These are phyloP conservation scores for Halcyon senegalensis DNA, from an alignment of 2,113 vertebrate genomes.

Conservation along the genomic window DNA sequence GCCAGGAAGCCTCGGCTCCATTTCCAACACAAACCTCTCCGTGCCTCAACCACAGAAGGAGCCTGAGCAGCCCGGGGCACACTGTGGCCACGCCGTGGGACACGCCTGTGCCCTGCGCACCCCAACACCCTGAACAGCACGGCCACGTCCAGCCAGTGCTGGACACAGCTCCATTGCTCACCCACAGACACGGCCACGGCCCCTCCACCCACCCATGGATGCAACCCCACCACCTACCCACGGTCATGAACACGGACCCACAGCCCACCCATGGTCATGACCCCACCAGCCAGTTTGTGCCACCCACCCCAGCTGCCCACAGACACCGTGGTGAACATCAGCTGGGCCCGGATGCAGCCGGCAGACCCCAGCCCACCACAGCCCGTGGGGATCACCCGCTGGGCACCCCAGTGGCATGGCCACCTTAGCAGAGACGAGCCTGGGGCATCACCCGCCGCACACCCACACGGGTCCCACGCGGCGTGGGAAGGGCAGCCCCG, in stretches of 20 bases:
- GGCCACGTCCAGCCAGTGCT: not conserved
- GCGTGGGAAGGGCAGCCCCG: not conserved
- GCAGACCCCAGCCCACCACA: not conserved
- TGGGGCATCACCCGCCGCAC: not conserved
- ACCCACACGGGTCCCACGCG: not conserved
- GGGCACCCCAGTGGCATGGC: fast-evolving
- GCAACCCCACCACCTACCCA: not conserved
- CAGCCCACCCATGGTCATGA: not conserved
- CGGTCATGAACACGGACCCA: not conserved
- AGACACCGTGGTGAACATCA: fast-evolving
- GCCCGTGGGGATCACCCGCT: not conserved
- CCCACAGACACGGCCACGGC: not conserved
- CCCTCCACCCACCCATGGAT: not conserved
- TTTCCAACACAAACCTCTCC: not conserved
- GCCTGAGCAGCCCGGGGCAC: fast-evolving
- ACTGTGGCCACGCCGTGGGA: fast-evolving
- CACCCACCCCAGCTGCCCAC: fast-evolving
- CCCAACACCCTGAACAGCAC: not conserved
- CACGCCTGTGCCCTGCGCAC: fast-evolving
- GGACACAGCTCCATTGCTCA: not conserved
- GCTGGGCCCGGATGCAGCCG: not conserved
- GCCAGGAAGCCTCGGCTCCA: not conserved
- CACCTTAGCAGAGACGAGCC: not conserved
- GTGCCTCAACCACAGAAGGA: not conserved
- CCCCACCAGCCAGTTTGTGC: not conserved